These are phyloP conservation scores for Anniella stebbinsi DNA, from an alignment of 2,797 vertebrate species.

Conservation along the genomic window DNA sequence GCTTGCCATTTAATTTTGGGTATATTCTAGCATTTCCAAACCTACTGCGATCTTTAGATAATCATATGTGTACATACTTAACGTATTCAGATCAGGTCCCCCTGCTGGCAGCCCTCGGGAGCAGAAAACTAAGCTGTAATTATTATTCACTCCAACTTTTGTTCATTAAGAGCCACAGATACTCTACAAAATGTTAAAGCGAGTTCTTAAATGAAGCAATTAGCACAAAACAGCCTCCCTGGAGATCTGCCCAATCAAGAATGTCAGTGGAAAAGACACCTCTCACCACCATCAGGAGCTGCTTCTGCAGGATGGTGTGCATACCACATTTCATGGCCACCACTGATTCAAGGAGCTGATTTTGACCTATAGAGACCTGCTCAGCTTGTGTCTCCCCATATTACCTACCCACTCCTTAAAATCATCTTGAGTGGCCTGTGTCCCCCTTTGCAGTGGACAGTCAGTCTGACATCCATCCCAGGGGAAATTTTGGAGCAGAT, in stretches of 20 bases:
- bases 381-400: background rate
- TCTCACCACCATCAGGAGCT: background rate
- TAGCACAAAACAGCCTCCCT: slow-evolving; percentile 11
- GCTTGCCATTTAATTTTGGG: background rate
- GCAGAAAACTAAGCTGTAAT: background rate
- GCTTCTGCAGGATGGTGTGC: background rate
- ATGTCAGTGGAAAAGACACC: background rate
- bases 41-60: background rate
- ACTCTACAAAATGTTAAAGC: slow-evolving; percentile 32
- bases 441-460: too few relatives aligned
- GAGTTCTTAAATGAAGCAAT: background rate
- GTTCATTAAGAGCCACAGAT: slow-evolving; percentile 15
- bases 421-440: too few relatives aligned
- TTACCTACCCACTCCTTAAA: too few relatives aligned
- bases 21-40: background rate
- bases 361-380: too few relatives aligned
- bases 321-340: background rate
- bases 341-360: background rate
- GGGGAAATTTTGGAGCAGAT: too few relatives aligned
- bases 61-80: rapidly evolving
- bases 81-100: background rate
- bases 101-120: background rate
- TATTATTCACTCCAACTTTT: slow-evolving; percentile 25
- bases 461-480: too few relatives aligned
- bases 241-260: background rate